Conservation (phyloP, 2,113 vertebrate species). For the Acanthochromis polyacanthus region DNA sequence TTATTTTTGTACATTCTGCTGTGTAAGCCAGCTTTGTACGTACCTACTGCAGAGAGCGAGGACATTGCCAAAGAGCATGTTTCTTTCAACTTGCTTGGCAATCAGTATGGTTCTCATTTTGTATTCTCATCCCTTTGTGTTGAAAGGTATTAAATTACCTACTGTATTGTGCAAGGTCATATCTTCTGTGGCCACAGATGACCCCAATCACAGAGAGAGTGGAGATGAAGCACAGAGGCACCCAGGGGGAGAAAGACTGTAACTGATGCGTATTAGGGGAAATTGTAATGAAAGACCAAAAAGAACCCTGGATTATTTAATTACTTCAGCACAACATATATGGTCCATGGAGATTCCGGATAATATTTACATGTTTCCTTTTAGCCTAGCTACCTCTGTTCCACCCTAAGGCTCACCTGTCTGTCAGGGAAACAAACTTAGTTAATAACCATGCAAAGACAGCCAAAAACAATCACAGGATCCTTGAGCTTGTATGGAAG, state of each 20-base stretch:
- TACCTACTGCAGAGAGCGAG: background rate
- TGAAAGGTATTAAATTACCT: conserved; percentile 36
- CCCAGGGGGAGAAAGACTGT: conserved; percentile 41
- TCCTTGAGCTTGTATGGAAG: conserved; percentile 60
- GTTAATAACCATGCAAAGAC: conserved; percentile 51
- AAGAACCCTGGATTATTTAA: conserved; percentile 60
- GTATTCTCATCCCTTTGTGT: conserved; percentile 23
- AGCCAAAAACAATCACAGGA: conserved; percentile 45
- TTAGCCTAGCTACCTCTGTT: conserved; percentile 33
- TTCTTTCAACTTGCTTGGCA: conserved; percentile 1
- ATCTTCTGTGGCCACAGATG: conserved; percentile 39
- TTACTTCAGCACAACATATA: conserved; percentile 44
- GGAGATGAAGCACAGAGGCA: conserved; percentile 26
- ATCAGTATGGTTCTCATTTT: background rate
- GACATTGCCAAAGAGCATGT: background rate
- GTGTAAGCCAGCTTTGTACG: background rate
- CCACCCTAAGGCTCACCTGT: conserved; percentile 49
- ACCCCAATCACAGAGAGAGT: conserved; percentile 47
- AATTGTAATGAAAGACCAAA: conserved; percentile 65
- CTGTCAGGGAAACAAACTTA: conserved; percentile 50
- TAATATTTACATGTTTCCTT: conserved; percentile 68
- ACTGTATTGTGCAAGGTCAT: conserved; percentile 32
- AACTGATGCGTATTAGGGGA: conserved; percentile 51
- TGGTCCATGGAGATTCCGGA: conserved; percentile 35
- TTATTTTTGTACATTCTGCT: background rate